A percentile compares a stretch with the other conserved stretches of the same genome.
Conservation (phyloP, 2,113 vertebrate species). For the human (Homo sapiens) region GRCh38 chr4:46597001-46597500, state of each 20-base stretch:
- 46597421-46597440: background rate
- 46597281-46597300: background rate
- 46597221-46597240: background rate
- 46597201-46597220: background rate
- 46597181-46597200: background rate
- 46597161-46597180: background rate
- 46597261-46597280: background rate
- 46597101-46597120: background rate
- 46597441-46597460: background rate
- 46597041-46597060: background rate
- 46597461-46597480: background rate
- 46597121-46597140: background rate
- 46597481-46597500: background rate
- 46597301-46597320: background rate
- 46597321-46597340: background rate
- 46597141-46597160: background rate
- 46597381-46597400: background rate
- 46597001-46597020: background rate
- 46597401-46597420: background rate
- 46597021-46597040: background rate
- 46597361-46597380: background rate
- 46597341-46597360: background rate
- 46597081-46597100: background rate
- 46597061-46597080: background rate
- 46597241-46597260: background rate